Conservation (phyloP, 2,113 vertebrate species). For the Peucedramus taeniatus region DNA sequence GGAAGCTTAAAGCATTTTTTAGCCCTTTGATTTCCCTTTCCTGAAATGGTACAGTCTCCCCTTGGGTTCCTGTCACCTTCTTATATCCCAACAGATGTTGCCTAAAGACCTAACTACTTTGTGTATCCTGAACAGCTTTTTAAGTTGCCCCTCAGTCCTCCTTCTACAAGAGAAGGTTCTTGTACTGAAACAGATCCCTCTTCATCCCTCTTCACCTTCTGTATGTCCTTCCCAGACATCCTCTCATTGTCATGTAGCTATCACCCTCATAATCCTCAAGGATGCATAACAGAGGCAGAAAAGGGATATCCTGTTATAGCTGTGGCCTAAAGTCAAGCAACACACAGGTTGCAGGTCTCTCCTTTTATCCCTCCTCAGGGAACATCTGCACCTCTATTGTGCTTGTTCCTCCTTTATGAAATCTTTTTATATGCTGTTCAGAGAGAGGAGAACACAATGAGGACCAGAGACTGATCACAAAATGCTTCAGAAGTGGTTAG, state of each 20-base stretch:
- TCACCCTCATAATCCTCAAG: background rate
- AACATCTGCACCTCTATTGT: background rate
- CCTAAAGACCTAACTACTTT: background rate
- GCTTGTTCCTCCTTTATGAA: background rate
- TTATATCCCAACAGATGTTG: background rate
- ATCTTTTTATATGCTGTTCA: background rate
- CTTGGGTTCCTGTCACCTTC: background rate
- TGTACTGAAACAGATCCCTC: background rate
- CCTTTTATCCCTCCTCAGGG: background rate
- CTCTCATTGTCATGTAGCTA: background rate
- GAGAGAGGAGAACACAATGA: rapidly evolving
- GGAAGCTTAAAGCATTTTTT: background rate
- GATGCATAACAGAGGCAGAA: background rate
- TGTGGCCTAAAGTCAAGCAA: background rate
- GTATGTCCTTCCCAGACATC: background rate
- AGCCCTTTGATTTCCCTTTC: background rate
- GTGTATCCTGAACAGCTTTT: background rate
- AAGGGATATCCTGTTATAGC: background rate
- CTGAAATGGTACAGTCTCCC: background rate
- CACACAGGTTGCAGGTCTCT: background rate
- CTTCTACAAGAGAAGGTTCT: background rate
- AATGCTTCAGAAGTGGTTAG: background rate
- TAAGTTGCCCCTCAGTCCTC: background rate
- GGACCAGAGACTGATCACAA: background rate
- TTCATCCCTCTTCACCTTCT: background rate